Evolutionary conservation across 2,797 vertebrate genomes (phyloP), one percentile per base, ranked within the genome.

Genomic region (Synaphobranchus kaupii): DNA sequence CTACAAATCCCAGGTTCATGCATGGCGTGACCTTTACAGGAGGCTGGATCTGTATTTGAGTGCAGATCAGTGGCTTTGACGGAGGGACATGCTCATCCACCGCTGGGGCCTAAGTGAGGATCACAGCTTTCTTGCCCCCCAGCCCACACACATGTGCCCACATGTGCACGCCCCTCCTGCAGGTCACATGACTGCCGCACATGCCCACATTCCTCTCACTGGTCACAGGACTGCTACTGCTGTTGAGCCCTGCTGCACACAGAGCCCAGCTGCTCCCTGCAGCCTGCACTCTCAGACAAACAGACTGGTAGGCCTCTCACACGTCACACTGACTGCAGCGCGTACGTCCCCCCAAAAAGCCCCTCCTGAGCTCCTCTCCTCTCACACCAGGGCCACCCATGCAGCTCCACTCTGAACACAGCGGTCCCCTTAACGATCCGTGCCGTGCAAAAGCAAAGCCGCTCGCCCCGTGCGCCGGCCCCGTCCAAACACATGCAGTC

Each of bases 41-140:
- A 58, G 0, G 34, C 15, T 60, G 84, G 66, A 73, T 71, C 63
- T 86, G 66, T 56, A 56, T 13, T 83, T 68, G 83, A 88, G 83
- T 44, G 84, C 73, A 84, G 88, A n/a, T 90, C 89, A 87, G 28
- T 86, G 88, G 60, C 83, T 84, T 60, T 76, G 85, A 84, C 47
- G 0, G 83, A 66, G 28, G 83, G 87, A 90, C 39, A 88, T 89
- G 88, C 89, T 90, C 73, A 83, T 63, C 56, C 71, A 44, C 66
- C 60, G 34, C 28, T 73, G 68, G 28, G 68, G 68, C 68, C 68
- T 13, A 15, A 28, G 28, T 34, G 7, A 34, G 68, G 28, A 73
- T 34, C 68, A 13, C 1, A 68, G 68, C 28, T 15, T 13, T 12
- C 28, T 34, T 0, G 25, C 31, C 28, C 9, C 28, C 12, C 3